Evolutionary conservation across 2,797 vertebrate genomes (phyloP), one percentile per base, ranked within the genome.

Genomic region (Kryptopterus vitreolus): DNA sequence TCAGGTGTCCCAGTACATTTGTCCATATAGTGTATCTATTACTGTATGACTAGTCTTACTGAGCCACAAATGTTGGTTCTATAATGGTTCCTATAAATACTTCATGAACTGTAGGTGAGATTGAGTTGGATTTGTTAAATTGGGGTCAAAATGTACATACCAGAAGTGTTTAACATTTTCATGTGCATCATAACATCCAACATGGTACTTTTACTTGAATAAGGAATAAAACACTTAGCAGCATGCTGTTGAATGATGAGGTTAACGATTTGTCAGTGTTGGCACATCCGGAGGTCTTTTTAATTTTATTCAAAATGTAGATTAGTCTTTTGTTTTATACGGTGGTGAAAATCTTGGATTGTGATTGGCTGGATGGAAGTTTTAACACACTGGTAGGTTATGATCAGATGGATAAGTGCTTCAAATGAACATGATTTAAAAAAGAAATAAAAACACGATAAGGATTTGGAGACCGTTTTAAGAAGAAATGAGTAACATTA

Each of bases 121-220:
- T 70, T 70, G 46, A 70, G 24, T 70, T 70, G 68, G 48, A 70
- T 48, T 69, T 48, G 24, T 70, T 70, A 48, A 26, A 70, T 48
- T 69, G 26, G 24, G 24, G 43, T 48, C 46, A 13, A 29, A 48
- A 24, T 48, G 66, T 69, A 29, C 43, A 48, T 69, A 69, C 24
- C 26, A 43, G 38, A 24, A 66, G 11, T 43, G 22, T 66, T 66
- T 66, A 66, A 66, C 22, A 33, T 22, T 66, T 18, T 66, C 6
- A n/a, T 16, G 24, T 48, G 38, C 43, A 26, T 48, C 48, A 48
- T 46, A 68, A 24, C 65, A 46, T 46, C 24, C 38, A 16, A 26
- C 66, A 48, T 18, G n/a, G 48, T 43, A 26, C n/a, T 66, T 43
- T 43, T 66, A 29, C 13, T 38, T 13, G 13, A 66, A 35, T 1